Evolutionary conservation across 2,888 invertebrate species (phyloP), one percentile per base, ranked within the genome.

Genomic region (Pammene aurita): DNA sequence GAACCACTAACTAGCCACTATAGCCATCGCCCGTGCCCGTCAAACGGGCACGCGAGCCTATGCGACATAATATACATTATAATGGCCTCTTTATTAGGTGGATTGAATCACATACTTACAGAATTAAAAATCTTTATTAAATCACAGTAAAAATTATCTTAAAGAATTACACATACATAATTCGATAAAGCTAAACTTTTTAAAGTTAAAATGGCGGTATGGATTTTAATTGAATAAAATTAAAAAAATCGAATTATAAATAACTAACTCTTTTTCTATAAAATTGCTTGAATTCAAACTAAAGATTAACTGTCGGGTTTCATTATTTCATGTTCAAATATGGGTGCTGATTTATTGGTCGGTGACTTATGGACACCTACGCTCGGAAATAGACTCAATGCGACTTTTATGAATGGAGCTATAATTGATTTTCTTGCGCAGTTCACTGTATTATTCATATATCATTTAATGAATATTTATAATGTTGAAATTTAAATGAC

Each of bases 1-100:
- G 92, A 92, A 92, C 89, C 85, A 90, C 90, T 91, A 90, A 90
- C 89, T 88, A 87, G 87, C 84, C 83, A 82, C 85, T 86, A 86
- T 85, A 85, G 84, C 87, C 80, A 80, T 82, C 76, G 81, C 80
- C 79, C 81, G 77, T 84, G 81, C 80, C 79, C 81, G 77, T 84
- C 84, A 84, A 86, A 85, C 81, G 76, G 80, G 78, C 81, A 80
- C 81, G 80, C 83, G 83, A 84, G 85, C 86, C 84, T 87, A 85
- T 80, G 84, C 86, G 84, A 87, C 82, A 81, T 79, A 78, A 71
- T 76, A 76, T 75, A 81, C 81, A 88, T 87, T 85, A 81, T 78
- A 86, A 88, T 86, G 84, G 80, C 76, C 75, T 75, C 81, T 78
- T n/a, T 78, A 79, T 75, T 78, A 78, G 77, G 74, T 61, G 68